A percentile compares a stretch with the other conserved stretches of the same genome.
phyloP scores from a whole-genome alignment of 1,140 invertebrate genomes.

The Drosophila lowei region DNA sequence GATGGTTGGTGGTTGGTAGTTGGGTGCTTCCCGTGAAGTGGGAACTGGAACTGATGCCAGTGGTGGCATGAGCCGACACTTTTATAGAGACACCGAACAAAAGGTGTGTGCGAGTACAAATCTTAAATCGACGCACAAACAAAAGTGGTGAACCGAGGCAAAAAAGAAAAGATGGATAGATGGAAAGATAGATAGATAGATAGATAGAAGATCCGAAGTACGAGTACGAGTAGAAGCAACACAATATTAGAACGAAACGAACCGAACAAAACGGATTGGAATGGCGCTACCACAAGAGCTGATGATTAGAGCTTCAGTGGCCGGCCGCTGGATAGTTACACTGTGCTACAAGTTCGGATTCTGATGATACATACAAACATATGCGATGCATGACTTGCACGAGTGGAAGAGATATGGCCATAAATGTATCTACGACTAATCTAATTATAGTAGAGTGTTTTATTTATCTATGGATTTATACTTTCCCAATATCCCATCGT shows the following conservation, averaged over 20 bases:
- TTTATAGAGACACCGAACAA: slow-evolving; percentile 63
- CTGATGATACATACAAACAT: too few relatives aligned
- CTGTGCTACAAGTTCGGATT: neutral
- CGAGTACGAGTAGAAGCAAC: slow-evolving; percentile 12
- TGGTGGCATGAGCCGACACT: slow-evolving; percentile 35
- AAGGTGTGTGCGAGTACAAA: slow-evolving; percentile 42
- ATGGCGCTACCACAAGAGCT: slow-evolving; percentile 29
- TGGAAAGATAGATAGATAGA: too few relatives aligned
- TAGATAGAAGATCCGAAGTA: too few relatives aligned
- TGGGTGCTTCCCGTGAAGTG: slow-evolving; percentile 27
- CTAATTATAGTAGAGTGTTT: too few relatives aligned
- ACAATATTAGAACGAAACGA: slow-evolving; percentile 53
- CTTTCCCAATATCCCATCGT: too few relatives aligned
- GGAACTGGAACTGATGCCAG: slow-evolving; percentile 49
- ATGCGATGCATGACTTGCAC: too few relatives aligned
- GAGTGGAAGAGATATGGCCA: neutral
- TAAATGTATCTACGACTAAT: slow-evolving; percentile 9
- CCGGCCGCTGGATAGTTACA: slow-evolving; percentile 7
- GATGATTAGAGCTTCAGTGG: slow-evolving; percentile 19
- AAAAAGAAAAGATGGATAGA: slow-evolving; percentile 27
- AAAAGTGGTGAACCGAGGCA: slow-evolving; percentile 11
- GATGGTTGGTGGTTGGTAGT: neutral
- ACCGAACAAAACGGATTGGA: slow-evolving; percentile 9
- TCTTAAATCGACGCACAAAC: slow-evolving; percentile 33
- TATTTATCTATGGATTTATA: too few relatives aligned